Evolutionary conservation across 2,113 vertebrate genomes (phyloP).

Genomic region (Cephalopholis sonnerati): DNA sequence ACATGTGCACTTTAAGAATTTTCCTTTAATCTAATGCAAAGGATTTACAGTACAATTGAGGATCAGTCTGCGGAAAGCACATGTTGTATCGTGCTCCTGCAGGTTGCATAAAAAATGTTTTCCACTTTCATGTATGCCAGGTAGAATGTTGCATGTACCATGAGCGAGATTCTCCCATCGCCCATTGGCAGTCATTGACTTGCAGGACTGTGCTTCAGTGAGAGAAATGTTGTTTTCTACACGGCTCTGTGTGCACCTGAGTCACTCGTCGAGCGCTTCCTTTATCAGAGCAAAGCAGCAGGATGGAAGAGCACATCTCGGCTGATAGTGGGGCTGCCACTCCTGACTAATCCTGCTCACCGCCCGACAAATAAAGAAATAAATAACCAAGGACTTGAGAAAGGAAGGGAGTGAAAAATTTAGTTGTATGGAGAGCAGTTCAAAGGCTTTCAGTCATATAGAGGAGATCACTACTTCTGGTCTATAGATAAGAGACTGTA

Average conservation of each 20-base stretch:
- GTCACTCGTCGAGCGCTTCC: conserved; percentile 74
- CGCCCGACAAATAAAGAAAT: conserved; percentile 75
- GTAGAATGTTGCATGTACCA: conserved; percentile 37
- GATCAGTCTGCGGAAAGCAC: background rate
- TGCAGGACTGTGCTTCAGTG: conserved; percentile 66
- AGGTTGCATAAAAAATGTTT: conserved; percentile 21
- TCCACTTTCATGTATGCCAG: conserved; percentile 3
- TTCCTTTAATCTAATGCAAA: conserved; percentile 13
- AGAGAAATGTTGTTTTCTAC: conserved; percentile 80
- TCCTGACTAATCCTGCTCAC: conserved; percentile 78
- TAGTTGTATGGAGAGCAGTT: conserved; percentile 74
- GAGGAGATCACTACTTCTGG: conserved; percentile 68
- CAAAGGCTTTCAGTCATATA: conserved; percentile 68
- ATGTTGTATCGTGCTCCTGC: background rate
- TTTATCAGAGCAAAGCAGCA: conserved; percentile 84
- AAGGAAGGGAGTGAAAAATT: conserved; percentile 59
- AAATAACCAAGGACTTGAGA: conserved; percentile 70
- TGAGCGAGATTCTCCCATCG: conserved; percentile 43
- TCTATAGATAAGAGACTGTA: conserved; percentile 67
- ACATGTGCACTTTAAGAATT: conserved; percentile 9
- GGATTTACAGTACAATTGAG: background rate
- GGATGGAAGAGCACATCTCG: conserved; percentile 80
- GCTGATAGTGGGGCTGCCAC: conserved; percentile 76
- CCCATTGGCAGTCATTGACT: conserved; percentile 72
- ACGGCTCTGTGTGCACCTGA: conserved; percentile 74